phyloP scores from a whole-genome alignment of 1,140 invertebrate species.

The Amphibalanus amphitrite region DNA sequence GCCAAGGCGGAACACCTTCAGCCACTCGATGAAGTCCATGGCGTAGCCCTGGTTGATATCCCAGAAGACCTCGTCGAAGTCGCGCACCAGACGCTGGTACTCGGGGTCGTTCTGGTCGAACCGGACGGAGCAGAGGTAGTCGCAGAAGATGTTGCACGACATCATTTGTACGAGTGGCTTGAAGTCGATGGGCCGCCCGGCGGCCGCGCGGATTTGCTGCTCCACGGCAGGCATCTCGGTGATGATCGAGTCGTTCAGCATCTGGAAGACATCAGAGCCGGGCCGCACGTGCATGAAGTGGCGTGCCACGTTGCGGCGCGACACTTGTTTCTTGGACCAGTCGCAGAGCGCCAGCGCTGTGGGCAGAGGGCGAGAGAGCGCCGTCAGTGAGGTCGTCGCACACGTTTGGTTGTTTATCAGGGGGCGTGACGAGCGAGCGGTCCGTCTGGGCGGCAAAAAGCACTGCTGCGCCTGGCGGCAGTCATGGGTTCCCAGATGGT shows the following conservation, averaged over 20 bases:
- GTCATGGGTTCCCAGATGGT: neutral
- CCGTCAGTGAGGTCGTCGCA: neutral
- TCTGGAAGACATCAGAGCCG: constrained; percentile 22
- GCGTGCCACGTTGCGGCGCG: constrained; percentile 45
- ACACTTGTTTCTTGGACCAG: constrained; percentile 63
- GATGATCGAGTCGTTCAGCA: constrained; percentile 10
- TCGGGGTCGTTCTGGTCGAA: constrained; percentile 45
- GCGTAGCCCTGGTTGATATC: constrained; percentile 74
- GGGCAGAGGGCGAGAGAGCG: constrained; percentile 21
- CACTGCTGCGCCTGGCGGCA: neutral
- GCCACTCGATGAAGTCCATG: constrained; percentile 70
- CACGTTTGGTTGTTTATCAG: neutral
- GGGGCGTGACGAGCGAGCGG: neutral
- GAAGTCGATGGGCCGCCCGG: constrained; percentile 24
- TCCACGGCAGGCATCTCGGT: constrained; percentile 16
- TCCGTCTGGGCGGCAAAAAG: neutral
- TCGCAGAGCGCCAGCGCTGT: constrained; percentile 68
- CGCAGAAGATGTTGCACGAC: constrained; percentile 58
- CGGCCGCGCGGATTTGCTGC: constrained; percentile 7
- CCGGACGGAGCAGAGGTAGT: constrained; percentile 60
- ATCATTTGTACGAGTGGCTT: constrained; percentile 45
- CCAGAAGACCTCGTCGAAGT: constrained; percentile 72
- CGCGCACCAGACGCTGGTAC: constrained; percentile 44
- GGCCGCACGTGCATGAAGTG: constrained; percentile 34
- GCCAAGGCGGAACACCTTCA: constrained; percentile 47